These are phyloP conservation scores for Malurus cyaneus DNA, from an alignment of 2,113 vertebrate species.

Conservation along the genomic window DNA sequence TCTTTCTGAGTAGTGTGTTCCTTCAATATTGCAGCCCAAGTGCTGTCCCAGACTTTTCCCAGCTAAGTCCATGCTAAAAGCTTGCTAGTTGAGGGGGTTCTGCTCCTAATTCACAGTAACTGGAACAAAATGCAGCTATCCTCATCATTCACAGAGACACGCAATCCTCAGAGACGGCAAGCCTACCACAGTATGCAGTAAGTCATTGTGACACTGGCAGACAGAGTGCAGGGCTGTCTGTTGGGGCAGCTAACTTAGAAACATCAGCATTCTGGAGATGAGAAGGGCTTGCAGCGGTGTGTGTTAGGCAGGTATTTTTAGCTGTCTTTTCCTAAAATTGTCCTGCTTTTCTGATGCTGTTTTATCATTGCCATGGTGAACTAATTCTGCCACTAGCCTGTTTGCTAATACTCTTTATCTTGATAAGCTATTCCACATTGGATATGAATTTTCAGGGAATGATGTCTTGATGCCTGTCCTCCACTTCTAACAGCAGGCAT, in stretches of 20 bases:
- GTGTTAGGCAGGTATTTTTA: background rate
- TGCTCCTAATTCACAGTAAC: background rate
- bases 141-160: background rate
- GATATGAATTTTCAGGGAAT: background rate
- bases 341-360: background rate
- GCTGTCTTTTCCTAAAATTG: background rate
- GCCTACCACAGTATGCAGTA: background rate
- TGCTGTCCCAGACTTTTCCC: background rate
- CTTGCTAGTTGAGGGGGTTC: background rate
- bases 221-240: background rate
- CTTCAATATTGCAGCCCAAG: background rate
- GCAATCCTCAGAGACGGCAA: background rate
- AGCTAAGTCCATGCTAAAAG: background rate
- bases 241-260: background rate
- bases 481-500: background rate
- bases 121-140: constrained; percentile 10
- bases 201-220: background rate
- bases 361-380: background rate
- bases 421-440: background rate
- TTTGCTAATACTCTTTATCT: background rate
- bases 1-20: background rate
- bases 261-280: background rate
- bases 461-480: background rate
- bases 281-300: background rate
- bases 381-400: background rate